phyloP scores from a whole-genome alignment of 2,888 invertebrate genomes.

The Xanthia togata region DNA sequence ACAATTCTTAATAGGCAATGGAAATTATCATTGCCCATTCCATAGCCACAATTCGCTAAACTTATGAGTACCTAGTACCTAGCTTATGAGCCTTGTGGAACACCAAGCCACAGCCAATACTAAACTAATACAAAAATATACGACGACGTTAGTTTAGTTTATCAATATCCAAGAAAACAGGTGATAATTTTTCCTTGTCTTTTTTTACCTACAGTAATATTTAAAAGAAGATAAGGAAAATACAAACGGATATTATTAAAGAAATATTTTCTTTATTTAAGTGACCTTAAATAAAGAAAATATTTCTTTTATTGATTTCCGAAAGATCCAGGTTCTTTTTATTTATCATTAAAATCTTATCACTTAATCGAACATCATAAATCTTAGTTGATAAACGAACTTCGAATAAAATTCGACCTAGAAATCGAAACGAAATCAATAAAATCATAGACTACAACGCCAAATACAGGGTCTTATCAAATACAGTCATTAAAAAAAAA shows the following conservation, averaged over 20 bases:
- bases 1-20: no score
- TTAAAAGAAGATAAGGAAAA: constrained; percentile 6
- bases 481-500: no score
- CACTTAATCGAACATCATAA: background rate
- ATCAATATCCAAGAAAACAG: background rate
- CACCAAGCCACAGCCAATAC: no score
- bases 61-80: no score
- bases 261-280: no score
- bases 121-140: no score
- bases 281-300: no score
- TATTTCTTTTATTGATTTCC: background rate
- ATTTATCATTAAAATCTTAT: constrained; percentile 8
- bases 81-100: no score
- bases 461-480: background rate
- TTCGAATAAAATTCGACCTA: constrained; percentile 26
- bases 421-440: background rate
- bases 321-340: constrained; percentile 14
- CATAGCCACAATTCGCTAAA: no score
- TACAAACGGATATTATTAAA: background rate
- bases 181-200: background rate
- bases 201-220: background rate
- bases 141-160: background rate
- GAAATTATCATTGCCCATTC: no score
- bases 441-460: background rate
- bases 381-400: constrained; percentile 2